Evolutionary conservation across 2,113 vertebrate genomes (phyloP).

Genomic region (Dipodomys stephensi): DNA sequence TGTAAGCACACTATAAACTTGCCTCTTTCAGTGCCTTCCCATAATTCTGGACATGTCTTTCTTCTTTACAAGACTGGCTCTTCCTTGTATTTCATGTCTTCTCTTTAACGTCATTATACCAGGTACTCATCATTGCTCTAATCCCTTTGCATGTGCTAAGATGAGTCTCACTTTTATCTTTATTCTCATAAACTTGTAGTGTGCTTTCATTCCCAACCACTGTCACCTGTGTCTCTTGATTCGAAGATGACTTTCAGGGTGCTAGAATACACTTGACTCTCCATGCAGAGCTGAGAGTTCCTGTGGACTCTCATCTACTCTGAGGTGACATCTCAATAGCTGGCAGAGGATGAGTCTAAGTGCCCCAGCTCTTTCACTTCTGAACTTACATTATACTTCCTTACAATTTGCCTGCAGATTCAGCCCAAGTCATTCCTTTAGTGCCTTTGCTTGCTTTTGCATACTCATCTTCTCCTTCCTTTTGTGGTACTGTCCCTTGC

Average conservation of each 20-base stretch:
- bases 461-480: background rate
- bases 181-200: background rate
- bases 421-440: background rate
- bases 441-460: background rate
- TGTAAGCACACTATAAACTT: background rate
- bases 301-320: fast-evolving
- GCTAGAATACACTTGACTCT: background rate
- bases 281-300: background rate
- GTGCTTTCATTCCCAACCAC: background rate
- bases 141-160: background rate
- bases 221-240: background rate
- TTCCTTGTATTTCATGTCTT: background rate
- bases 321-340: background rate
- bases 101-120: background rate
- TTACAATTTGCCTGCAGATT: background rate
- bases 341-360: background rate
- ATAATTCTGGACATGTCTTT: background rate
- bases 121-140: background rate
- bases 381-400: background rate
- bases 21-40: background rate
- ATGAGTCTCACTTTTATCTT: background rate
- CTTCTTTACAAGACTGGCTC: background rate
- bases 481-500: background rate
- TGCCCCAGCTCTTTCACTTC: background rate
- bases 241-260: background rate